Conservation (phyloP, 2,113 vertebrate genomes). For the Ictidomys tridecemlineatus region DNA sequence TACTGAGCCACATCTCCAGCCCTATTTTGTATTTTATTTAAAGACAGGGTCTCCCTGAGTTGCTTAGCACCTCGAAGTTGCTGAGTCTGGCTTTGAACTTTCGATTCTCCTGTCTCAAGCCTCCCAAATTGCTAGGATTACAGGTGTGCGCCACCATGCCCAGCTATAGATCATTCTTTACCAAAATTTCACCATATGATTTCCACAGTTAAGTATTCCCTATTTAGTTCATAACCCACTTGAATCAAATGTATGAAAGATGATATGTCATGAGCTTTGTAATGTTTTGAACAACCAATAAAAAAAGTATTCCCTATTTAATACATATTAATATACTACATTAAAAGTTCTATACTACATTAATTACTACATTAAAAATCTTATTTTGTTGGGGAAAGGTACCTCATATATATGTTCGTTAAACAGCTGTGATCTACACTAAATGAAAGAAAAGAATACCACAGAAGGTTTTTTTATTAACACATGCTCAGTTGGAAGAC, state of each 20-base stretch:
- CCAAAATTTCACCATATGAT: slow-evolving; percentile 40
- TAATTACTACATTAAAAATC: not conserved
- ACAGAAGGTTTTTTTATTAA: not conserved
- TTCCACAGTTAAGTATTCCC: slow-evolving; percentile 14
- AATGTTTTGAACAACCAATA: too few relatives aligned
- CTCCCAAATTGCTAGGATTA: too few relatives aligned
- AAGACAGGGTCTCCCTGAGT: too few relatives aligned
- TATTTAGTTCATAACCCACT: not conserved
- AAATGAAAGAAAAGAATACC: slow-evolving; percentile 11
- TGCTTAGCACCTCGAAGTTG: too few relatives aligned
- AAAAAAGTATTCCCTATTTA: not conserved
- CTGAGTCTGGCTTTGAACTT: too few relatives aligned
- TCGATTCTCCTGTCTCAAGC: too few relatives aligned
- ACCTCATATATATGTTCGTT: not conserved
- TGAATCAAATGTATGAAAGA: too few relatives aligned
- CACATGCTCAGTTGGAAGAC: slow-evolving; percentile 28
- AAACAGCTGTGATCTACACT: not conserved
- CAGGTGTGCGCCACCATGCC: too few relatives aligned
- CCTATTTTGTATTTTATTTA: too few relatives aligned
- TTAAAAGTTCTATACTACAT: not conserved
- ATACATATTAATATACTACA: not conserved
- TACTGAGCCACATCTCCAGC: too few relatives aligned
- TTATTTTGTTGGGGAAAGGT: not conserved
- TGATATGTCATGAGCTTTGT: too few relatives aligned
- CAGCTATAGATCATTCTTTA: not conserved